Evolutionary conservation across 2,888 invertebrate genomes (phyloP).

Genomic region (Stenodema calcarata): DNA sequence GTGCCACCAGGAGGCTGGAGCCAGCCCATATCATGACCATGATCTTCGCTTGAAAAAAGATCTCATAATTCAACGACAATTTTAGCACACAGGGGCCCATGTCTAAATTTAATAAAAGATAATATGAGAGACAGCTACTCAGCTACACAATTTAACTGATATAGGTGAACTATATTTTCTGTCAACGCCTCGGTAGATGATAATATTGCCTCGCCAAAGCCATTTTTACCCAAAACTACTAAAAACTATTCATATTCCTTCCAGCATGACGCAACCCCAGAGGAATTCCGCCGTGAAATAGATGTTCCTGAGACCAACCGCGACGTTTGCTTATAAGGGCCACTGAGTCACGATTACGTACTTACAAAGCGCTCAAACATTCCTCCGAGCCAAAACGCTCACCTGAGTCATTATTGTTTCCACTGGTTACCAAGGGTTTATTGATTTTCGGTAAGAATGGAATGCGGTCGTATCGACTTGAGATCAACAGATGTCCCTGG

Average conservation of each 20-base stretch:
- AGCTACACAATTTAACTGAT: too few species aligned
- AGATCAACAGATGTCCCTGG: neutral
- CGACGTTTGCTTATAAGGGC: neutral
- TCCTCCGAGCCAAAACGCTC: neutral
- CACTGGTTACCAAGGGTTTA: neutral
- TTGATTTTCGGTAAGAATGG: neutral
- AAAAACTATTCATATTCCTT: neutral
- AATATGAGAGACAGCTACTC: too few species aligned
- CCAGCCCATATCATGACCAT: too few species aligned
- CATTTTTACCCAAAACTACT: neutral
- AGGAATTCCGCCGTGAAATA: neutral
- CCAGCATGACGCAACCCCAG: neutral
- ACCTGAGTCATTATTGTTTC: slow-evolving; percentile 1
- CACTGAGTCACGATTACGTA: neutral
- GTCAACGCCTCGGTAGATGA: neutral
- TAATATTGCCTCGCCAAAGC: neutral
- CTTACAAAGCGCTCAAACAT: neutral
- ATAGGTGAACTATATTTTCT: neutral
- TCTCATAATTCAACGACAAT: too few species aligned
- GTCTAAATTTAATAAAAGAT: too few species aligned
- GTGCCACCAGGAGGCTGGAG: too few species aligned
- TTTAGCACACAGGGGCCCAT: too few species aligned
- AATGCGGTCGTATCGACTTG: neutral
- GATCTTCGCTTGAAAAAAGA: too few species aligned
- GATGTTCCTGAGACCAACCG: neutral